A percentile compares a stretch with the other conserved stretches of the same genome.
Evolutionary conservation across 2,888 invertebrate species (phyloP).

Genomic region (Athripsodes cinereus): DNA sequence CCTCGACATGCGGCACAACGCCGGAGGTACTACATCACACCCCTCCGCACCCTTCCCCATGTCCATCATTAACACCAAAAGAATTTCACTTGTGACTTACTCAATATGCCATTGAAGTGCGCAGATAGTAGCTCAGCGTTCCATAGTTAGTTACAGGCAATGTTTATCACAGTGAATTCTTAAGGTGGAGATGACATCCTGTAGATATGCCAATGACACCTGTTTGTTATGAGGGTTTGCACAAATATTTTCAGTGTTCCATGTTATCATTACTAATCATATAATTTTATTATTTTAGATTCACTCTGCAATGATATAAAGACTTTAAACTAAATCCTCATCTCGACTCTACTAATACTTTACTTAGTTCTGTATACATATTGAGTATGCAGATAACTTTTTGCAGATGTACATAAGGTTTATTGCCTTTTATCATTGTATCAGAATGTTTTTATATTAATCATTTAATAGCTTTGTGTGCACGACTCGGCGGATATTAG

Average conservation of each 20-base stretch:
- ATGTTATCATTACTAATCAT: conserved; percentile 25
- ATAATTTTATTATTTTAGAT: conserved; percentile 24
- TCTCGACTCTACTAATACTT: no score
- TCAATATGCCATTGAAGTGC: background rate
- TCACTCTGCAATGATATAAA: conserved; percentile 26
- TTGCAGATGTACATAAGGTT: background rate
- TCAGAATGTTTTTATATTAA: conserved; percentile 24
- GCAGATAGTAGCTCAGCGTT: no score
- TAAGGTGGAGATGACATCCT: conserved; percentile 14
- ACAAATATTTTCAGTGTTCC: conserved; percentile 27
- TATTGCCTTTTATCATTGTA: conserved; percentile 24
- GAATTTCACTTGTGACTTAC: background rate
- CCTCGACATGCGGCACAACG: conserved; percentile 65
- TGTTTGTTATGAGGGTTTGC: conserved; percentile 25
- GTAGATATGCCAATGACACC: conserved; percentile 23
- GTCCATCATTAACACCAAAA: background rate
- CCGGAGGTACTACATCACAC: conserved; percentile 55
- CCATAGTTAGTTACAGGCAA: background rate
- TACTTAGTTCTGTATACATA: no score
- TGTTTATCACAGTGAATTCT: conserved; percentile 20
- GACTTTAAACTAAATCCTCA: conserved; percentile 21
- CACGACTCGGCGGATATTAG: conserved; percentile 28
- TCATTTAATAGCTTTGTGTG: conserved; percentile 28
- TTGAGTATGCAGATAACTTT: background rate
- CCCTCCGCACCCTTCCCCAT: conserved; percentile 30